Evolutionary conservation across 2,888 invertebrate genomes (phyloP), one percentile per base, ranked within the genome.

Genomic region (Drosophila robusta): DNA sequence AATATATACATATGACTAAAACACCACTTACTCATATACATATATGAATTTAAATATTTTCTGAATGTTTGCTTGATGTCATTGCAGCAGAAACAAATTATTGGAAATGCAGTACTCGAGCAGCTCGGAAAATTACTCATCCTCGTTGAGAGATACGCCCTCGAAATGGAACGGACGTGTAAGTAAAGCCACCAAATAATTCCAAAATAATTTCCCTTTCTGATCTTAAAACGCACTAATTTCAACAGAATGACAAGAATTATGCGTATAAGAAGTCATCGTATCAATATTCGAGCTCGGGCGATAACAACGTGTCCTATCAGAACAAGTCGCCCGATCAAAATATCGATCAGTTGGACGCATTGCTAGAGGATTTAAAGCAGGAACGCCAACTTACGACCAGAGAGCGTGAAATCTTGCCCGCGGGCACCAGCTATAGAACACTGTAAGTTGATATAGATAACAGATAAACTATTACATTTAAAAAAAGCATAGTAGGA

Each of bases 291-390:
- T 91, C 91, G 22, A 83, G 83, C 58, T 67, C 90, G 0, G 90
- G 89, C 45, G 87, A 88, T 64, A 90, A 85, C 58, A 90, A 77
- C 63, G 46, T 65, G 14, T 80, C 81, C n/a, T 90, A 84, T 70
- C 72, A 78, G 61, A 76, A 78, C 69, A 89, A 84, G 64, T 70
- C 85, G 22, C 61, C 81, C 22, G 89, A 91, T 78, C 94, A 95
- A 87, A 96, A 95, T 88, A 95, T 96, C 47, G 95, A 95, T 82
- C 96, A 96, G 90, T 91, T 96, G 87, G 96, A 96, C 90, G 95
- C 95, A 0, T 92, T 96, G 50, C 93, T 96, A 56, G 96, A 96
- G 78, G 96, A 96, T 90, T 92, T 96, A 81, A 95, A 95, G 80
- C 87, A 91, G 58, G 92, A 92, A 70, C 90, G 92, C 6, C 89